These are phyloP conservation scores for Philotrypesis tridentata DNA, from an alignment of 1,140 invertebrate genomes.

Conservation along the genomic window DNA sequence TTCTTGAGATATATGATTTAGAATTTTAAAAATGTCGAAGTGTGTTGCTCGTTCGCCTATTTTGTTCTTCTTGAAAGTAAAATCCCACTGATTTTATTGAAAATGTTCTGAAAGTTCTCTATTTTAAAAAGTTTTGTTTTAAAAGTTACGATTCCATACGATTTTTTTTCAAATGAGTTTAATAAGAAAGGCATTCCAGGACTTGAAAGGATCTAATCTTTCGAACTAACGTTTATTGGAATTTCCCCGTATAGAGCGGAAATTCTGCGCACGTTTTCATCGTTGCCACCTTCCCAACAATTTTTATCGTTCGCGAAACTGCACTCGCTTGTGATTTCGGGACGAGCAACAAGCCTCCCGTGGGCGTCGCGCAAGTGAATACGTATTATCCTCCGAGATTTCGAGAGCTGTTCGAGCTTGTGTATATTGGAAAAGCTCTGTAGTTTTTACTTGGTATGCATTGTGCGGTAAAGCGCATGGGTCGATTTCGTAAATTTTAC, in stretches of 20 bases:
- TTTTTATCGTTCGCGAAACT: background rate
- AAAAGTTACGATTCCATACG: no score
- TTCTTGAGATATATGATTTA: no score
- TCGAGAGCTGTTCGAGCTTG: background rate
- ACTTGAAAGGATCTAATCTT: no score
- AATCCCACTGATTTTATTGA: no score
- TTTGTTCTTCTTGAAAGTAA: no score
- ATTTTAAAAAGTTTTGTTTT: no score
- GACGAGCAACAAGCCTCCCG: background rate
- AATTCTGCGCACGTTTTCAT: background rate
- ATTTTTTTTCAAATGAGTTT: no score
- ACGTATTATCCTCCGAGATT: background rate
- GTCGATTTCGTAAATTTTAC: background rate
- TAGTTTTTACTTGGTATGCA: constrained; percentile 12
- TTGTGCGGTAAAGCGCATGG: background rate
- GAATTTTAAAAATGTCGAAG: no score
- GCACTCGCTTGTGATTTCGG: background rate
- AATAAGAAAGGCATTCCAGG: no score
- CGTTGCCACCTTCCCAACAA: background rate
- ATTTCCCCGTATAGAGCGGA: background rate
- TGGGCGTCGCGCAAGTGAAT: constrained; percentile 5
- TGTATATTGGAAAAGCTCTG: background rate
- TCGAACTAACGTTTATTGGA: background rate
- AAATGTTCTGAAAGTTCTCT: no score
- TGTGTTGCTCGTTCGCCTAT: no score